These are phyloP conservation scores for Cryptocephalus moraei DNA, from an alignment of 2,888 invertebrate genomes.

Conservation along the genomic window DNA sequence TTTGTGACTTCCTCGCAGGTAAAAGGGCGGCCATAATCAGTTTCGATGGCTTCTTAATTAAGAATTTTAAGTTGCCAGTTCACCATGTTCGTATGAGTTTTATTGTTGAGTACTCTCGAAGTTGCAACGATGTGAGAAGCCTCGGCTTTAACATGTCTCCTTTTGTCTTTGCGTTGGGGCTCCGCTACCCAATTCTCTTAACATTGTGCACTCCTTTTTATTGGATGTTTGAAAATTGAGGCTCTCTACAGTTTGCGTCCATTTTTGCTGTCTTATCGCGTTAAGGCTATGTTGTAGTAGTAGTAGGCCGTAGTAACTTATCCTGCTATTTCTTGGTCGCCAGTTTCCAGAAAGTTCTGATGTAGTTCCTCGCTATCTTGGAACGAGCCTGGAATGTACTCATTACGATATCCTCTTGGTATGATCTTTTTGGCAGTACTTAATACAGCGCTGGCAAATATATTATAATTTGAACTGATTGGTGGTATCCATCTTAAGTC, in stretches of 20 bases:
- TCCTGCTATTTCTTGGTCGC: not conserved
- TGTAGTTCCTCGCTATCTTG: slow-evolving; percentile 6
- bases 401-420: slow-evolving; percentile 10
- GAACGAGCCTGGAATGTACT: slow-evolving; percentile 13
- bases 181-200: no score
- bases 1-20: no score
- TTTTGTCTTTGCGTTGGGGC: no score
- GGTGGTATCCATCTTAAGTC: slow-evolving; percentile 5
- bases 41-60: no score
- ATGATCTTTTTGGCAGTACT: slow-evolving; percentile 7
- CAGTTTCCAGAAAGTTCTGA: slow-evolving; percentile 4
- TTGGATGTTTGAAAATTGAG: not conserved
- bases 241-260: slow-evolving; percentile 1
- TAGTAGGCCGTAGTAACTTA: not conserved
- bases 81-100: no score
- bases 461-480: slow-evolving; percentile 3
- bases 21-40: no score
- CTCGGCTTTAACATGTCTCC: no score
- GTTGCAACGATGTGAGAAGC: no score
- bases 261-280: not conserved
- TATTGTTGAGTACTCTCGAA: no score
- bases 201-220: no score
- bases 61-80: no score
- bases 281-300: no score
- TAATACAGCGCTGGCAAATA: slow-evolving; percentile 8